Percentiles rank a stretch among this genome's conserved stretches.
These are phyloP conservation scores for Elymnias hypermnestra DNA, from an alignment of 1,140 invertebrate species.

Conservation along the genomic window DNA sequence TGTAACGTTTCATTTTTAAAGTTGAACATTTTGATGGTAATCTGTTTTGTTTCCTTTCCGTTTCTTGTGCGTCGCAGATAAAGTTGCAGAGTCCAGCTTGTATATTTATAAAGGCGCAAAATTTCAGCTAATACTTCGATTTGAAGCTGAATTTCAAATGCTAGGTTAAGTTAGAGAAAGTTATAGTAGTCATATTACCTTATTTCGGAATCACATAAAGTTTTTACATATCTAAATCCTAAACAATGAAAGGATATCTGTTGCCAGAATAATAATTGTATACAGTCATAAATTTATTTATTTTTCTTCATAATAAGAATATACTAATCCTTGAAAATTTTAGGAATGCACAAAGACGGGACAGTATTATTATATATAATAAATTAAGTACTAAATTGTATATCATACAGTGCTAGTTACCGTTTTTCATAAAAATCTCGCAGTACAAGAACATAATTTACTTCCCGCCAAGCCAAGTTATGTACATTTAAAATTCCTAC, in stretches of 20 bases:
- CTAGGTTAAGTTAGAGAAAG: too few relatives aligned
- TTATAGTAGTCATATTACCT: too few relatives aligned
- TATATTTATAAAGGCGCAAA: too few relatives aligned
- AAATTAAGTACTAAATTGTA: conserved; percentile 67
- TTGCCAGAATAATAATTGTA: not conserved
- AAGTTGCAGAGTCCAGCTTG: too few relatives aligned
- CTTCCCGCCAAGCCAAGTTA: conserved; percentile 41
- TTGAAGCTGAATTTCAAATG: too few relatives aligned
- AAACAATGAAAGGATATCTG: not conserved
- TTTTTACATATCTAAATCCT: too few relatives aligned
- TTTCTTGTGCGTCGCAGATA: too few relatives aligned
- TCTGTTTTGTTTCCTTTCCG: too few relatives aligned
- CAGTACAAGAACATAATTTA: conserved; percentile 28
- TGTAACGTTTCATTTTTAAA: too few relatives aligned
- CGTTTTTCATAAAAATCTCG: conserved; percentile 61
- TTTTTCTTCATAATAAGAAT: conserved; percentile 53
- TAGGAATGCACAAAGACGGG: conserved; percentile 59
- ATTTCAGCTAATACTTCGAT: too few relatives aligned
- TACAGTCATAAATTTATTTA: conserved; percentile 45
- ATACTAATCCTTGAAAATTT: conserved; percentile 52
- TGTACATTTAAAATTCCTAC: conserved; percentile 34
- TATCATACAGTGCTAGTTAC: conserved; percentile 40
- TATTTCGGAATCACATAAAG: too few relatives aligned
- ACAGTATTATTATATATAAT: conserved; percentile 58
- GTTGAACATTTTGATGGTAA: too few relatives aligned